phyloP scores from a whole-genome alignment of 2,113 vertebrate genomes.

The Okapia johnstoni region DNA sequence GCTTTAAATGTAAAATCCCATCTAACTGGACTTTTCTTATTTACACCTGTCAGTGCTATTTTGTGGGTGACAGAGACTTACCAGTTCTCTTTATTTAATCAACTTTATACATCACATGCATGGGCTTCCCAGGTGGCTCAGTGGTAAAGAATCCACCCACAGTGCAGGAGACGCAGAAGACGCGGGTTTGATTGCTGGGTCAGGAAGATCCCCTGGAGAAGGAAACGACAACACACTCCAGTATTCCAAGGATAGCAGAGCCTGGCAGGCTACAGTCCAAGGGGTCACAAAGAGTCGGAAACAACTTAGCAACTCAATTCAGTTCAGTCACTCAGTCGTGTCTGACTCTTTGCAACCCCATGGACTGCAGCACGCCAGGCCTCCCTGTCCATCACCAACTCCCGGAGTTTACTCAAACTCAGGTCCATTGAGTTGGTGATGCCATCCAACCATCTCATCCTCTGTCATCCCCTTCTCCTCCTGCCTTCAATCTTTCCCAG shows the following conservation, averaged over 20 bases:
- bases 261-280: not conserved
- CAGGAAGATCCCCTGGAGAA: not conserved
- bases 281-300: not conserved
- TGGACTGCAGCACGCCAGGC: not conserved
- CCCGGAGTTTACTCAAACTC: not conserved
- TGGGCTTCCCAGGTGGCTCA: not conserved
- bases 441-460: not conserved
- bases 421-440: accelerated
- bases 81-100: not conserved
- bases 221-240: not conserved
- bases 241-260: not conserved
- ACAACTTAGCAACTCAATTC: not conserved
- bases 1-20: not conserved
- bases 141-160: not conserved
- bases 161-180: not conserved
- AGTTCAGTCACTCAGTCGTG: not conserved
- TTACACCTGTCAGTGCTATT: not conserved
- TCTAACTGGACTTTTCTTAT: not conserved
- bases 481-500: not conserved
- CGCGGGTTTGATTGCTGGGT: not conserved
- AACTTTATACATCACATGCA: not conserved
- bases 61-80: not conserved
- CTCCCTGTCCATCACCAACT: not conserved
- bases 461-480: not conserved
- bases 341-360: not conserved